Conservation (phyloP, 2,113 vertebrate genomes). For the Romanogobio albipinnatus region DNA sequence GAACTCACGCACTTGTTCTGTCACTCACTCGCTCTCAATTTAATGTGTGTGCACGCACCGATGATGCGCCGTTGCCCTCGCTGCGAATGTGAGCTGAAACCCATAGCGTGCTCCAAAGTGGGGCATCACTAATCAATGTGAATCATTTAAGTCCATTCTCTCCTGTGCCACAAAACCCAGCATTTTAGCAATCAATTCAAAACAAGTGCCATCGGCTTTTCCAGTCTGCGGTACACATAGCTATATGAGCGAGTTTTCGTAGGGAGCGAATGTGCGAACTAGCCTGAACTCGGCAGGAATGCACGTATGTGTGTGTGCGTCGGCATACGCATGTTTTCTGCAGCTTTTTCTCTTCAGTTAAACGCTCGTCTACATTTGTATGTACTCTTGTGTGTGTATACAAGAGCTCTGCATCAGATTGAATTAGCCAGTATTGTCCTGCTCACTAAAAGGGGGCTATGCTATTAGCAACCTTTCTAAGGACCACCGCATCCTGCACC, state of each 20-base stretch:
- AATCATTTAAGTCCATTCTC: conserved; percentile 74
- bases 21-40: conserved; percentile 24
- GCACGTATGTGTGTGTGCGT: conserved; percentile 40
- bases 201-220: conserved; percentile 70
- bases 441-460: conserved; percentile 70
- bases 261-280: conserved; percentile 37
- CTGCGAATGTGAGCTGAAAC: conserved; percentile 62
- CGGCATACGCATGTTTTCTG: conserved; percentile 47
- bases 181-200: conserved; percentile 75
- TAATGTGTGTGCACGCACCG: conserved; percentile 9
- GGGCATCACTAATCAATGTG: conserved; percentile 74
- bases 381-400: conserved; percentile 42
- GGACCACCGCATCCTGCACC: conserved; percentile 62
- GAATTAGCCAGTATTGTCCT: conserved; percentile 60
- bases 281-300: conserved; percentile 36
- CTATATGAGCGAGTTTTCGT: conserved; percentile 3
- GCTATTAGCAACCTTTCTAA: conserved; percentile 75
- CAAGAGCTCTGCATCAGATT: conserved; percentile 62
- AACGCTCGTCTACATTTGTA: conserved; percentile 39
- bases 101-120: conserved; percentile 71
- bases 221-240: conserved; percentile 31
- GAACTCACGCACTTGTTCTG: conserved; percentile 1
- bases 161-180: conserved; percentile 57
- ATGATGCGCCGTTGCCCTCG: conserved; percentile 33
- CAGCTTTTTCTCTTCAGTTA: conserved; percentile 39